Conservation (phyloP, 2,888 invertebrate species). For the Meta bourneti region DNA sequence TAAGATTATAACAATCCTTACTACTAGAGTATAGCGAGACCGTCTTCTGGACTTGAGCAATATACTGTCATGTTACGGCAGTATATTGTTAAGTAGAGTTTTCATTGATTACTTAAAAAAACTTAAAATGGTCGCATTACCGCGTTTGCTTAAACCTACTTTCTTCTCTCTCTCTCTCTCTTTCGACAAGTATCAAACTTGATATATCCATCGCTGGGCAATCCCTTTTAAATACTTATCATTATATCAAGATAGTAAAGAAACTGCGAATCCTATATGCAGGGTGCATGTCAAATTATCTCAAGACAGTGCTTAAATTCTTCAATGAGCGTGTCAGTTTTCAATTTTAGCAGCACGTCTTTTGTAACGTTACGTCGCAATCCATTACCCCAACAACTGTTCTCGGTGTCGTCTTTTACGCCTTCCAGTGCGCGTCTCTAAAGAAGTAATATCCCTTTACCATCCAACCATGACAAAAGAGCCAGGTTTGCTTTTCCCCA, state of each 20-base stretch:
- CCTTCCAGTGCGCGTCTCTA: constrained; percentile 10
- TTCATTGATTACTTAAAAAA: not conserved
- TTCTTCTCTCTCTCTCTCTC: too few species aligned
- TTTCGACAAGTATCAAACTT: too few species aligned
- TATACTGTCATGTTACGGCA: too few species aligned
- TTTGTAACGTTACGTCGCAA: constrained; percentile 34
- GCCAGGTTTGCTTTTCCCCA: not conserved
- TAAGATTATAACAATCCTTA: too few species aligned
- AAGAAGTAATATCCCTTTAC: not conserved
- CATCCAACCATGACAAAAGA: constrained; percentile 34
- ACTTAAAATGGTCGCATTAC: not conserved
- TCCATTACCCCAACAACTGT: constrained; percentile 33
- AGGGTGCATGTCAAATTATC: constrained; percentile 1
- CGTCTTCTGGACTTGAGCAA: too few species aligned
- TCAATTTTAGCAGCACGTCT: constrained; percentile 13
- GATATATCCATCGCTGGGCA: too few species aligned
- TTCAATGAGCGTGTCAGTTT: constrained; percentile 18
- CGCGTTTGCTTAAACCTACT: too few species aligned
- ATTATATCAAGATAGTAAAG: too few species aligned
- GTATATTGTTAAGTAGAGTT: not conserved
- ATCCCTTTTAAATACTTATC: too few species aligned
- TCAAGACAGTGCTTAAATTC: constrained; percentile 13
- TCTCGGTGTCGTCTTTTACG: constrained; percentile 38
- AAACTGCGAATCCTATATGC: too few species aligned
- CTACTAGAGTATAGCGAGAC: too few species aligned